Percentiles rank a stretch among this genome's conserved stretches.
phyloP scores from a whole-genome alignment of 2,113 vertebrate genomes.

The Triplophysa rosa region DNA sequence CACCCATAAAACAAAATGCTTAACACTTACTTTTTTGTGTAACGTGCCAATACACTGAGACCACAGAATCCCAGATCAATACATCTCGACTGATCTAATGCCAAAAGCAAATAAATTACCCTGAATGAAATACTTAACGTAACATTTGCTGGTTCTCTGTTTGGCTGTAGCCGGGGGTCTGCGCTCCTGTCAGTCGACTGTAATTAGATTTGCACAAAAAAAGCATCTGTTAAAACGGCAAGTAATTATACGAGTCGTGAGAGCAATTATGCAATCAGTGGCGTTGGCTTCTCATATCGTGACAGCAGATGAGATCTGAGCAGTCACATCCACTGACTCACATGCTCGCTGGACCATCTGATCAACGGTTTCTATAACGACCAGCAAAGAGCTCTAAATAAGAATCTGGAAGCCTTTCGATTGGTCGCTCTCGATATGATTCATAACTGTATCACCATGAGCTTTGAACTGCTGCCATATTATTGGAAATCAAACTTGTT shows the following conservation, averaged over 20 bases:
- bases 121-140: not conserved
- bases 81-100: too few relatives aligned
- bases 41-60: too few relatives aligned
- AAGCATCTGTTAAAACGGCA: slow-evolving; percentile 33
- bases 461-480: not conserved
- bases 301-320: slow-evolving; percentile 68
- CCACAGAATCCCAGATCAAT: too few relatives aligned
- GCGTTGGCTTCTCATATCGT: slow-evolving; percentile 62
- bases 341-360: slow-evolving; percentile 64
- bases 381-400: slow-evolving; percentile 53
- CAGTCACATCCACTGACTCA: slow-evolving; percentile 72
- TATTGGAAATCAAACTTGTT: not conserved
- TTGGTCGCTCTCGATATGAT: slow-evolving; percentile 21
- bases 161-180: not conserved
- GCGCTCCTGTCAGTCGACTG: not conserved
- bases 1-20: too few relatives aligned
- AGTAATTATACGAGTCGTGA: slow-evolving; percentile 41
- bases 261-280: slow-evolving; percentile 55
- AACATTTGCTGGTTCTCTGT: not conserved
- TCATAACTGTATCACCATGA: not conserved
- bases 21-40: too few relatives aligned
- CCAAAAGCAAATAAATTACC: too few relatives aligned
- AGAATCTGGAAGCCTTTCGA: slow-evolving; percentile 22
- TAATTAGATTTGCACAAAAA: slow-evolving; percentile 17
- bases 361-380: slow-evolving; percentile 72